Percentiles rank a stretch among this genome's conserved stretches.
phyloP scores from a whole-genome alignment of 2,113 vertebrate genomes.

The Erinaceus europaeus region DNA sequence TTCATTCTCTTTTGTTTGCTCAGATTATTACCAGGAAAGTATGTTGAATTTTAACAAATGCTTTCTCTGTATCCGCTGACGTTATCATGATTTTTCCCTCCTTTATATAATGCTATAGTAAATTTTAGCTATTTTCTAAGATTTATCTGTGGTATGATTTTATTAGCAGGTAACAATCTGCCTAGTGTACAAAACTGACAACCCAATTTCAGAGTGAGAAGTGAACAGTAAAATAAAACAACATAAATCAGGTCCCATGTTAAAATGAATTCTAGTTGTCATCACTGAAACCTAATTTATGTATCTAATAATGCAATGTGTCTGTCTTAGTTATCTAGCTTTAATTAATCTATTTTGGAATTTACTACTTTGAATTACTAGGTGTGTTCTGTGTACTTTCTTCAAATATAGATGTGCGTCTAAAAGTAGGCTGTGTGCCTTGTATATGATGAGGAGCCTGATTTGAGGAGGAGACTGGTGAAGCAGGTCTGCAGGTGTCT shows the following conservation, averaged over 20 bases:
- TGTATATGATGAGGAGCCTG: no score
- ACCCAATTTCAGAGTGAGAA: no score
- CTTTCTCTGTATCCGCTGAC: conserved; percentile 15
- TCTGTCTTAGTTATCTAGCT: conserved; percentile 8
- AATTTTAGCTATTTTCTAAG: conserved; percentile 18
- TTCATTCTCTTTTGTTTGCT: conserved; percentile 42
- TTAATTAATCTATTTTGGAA: neutral
- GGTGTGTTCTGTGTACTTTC: neutral
- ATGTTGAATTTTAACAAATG: conserved; percentile 25
- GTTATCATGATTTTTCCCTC: neutral
- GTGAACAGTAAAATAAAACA: conserved; percentile 28
- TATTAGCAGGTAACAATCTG: neutral
- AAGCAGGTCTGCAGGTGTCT: no score
- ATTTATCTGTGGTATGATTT: conserved; percentile 36
- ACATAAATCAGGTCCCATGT: neutral
- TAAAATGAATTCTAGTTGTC: conserved; percentile 46
- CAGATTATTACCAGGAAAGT: conserved; percentile 29
- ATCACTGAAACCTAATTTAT: neutral
- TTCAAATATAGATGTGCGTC: neutral
- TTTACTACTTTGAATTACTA: conserved; percentile 16
- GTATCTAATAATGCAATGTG: conserved; percentile 12
- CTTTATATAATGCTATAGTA: neutral
- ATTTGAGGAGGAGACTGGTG: no score
- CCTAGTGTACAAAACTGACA: conserved; percentile 3
- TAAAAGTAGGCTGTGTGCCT: no score